Evolutionary conservation across 1,140 invertebrate species (phyloP).

Genomic region (Lanistes nyassanus): DNA sequence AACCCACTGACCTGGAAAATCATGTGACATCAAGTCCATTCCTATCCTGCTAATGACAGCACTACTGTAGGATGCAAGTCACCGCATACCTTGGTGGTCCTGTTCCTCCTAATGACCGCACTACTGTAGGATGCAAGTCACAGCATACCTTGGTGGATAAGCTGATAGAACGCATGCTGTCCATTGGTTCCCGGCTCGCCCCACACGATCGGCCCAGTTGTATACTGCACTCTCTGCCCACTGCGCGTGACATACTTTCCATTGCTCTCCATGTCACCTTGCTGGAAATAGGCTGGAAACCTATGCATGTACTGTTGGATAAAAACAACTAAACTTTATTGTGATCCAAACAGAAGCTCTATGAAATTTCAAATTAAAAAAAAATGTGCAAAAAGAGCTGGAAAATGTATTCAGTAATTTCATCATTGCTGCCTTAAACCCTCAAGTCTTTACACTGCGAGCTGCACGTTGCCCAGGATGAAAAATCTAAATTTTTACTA

Average conservation of each 20-base stretch:
- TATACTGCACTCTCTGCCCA: constrained; percentile 81
- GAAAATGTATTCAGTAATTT: no score
- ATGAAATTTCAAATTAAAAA: not conserved
- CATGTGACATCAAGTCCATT: no score
- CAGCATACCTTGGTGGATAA: constrained; percentile 66
- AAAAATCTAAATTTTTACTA: no score
- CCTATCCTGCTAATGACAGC: no score
- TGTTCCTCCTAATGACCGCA: no score
- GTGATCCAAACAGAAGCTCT: not conserved
- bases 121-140: not conserved
- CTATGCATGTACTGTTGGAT: constrained; percentile 91
- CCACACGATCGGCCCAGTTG: constrained; percentile 93
- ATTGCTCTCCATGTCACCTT: constrained; percentile 99
- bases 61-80: not conserved
- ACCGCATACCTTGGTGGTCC: constrained; percentile 63
- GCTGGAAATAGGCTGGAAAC: constrained; percentile 99
- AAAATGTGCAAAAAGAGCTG: no score
- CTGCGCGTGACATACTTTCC: constrained; percentile 90
- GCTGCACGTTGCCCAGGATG: no score
- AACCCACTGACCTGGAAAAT: no score
- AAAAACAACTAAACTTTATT: not conserved
- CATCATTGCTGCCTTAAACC: no score
- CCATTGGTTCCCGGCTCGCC: constrained; percentile 99
- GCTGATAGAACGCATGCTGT: constrained; percentile 71
- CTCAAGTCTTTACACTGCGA: no score